Conservation (phyloP, 2,797 vertebrate genomes). For the Parauchenoglanis punctatus region DNA sequence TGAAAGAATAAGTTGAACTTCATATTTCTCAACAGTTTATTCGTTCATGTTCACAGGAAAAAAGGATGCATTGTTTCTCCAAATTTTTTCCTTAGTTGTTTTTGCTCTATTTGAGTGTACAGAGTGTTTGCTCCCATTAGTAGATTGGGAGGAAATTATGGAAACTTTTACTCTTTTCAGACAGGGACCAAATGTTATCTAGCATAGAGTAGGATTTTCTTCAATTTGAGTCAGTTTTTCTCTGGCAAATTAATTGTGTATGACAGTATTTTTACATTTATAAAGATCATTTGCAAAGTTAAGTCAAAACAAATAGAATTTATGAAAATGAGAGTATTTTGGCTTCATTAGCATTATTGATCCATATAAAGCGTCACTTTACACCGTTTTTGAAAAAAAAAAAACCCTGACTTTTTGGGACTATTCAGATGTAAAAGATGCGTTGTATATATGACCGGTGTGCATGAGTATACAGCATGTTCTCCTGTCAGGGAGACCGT, state of each 20-base stretch:
- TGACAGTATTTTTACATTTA: neutral
- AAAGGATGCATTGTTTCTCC: no score
- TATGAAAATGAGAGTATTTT: neutral
- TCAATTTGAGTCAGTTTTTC: no score
- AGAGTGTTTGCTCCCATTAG: no score
- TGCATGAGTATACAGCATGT: slow-evolving; percentile 10
- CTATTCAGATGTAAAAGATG: neutral
- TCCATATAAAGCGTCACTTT: neutral
- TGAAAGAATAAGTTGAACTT: neutral
- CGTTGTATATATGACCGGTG: neutral
- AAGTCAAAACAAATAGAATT: neutral
- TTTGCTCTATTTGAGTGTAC: no score
- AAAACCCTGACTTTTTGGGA: neutral
- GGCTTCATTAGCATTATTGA: neutral
- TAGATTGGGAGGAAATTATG: no score
- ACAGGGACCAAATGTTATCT: no score
- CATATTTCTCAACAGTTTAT: neutral
- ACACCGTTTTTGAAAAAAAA: neutral
- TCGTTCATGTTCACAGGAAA: no score
- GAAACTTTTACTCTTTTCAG: no score
- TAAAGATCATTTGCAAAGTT: neutral
- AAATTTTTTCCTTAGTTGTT: no score
- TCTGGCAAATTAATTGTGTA: no score
- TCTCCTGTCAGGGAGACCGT: slow-evolving; percentile 22
- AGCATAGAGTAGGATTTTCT: no score